Percentiles rank a stretch among this genome's conserved stretches.
Conservation (phyloP, 2,888 invertebrate genomes). For the Pseudoips prasinana region DNA sequence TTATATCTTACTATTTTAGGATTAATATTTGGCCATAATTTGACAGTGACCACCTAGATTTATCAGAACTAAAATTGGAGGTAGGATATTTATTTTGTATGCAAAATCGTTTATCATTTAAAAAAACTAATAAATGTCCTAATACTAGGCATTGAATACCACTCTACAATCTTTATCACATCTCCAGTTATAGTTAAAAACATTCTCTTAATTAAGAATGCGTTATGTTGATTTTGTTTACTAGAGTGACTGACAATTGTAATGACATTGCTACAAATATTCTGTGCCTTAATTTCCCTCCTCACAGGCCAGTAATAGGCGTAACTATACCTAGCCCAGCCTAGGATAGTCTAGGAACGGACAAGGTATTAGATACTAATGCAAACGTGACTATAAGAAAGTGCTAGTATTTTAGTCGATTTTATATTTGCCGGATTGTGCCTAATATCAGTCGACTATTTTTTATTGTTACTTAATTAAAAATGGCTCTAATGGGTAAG, state of each 20-base stretch:
- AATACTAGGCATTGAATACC: too few relatives aligned
- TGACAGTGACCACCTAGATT: slow-evolving; percentile 39
- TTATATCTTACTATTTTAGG: slow-evolving; percentile 38
- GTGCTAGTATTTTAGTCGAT: slow-evolving; percentile 15
- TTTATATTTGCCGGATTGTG: slow-evolving; percentile 21
- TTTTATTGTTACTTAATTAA: slow-evolving; percentile 16
- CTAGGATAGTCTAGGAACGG: too few relatives aligned
- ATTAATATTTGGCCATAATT: slow-evolving; percentile 44
- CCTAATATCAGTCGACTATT: slow-evolving; percentile 24
- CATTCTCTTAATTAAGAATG: slow-evolving; percentile 32
- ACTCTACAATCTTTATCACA: not conserved
- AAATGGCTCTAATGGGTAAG: too few relatives aligned
- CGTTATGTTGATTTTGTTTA: slow-evolving; percentile 39
- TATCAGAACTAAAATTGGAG: slow-evolving; percentile 15
- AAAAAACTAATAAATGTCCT: too few relatives aligned
- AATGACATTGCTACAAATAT: slow-evolving; percentile 46
- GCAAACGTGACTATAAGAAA: too few relatives aligned
- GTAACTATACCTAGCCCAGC: slow-evolving; percentile 2
- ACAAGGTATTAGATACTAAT: too few relatives aligned
- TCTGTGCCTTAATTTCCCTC: slow-evolving; percentile 28
- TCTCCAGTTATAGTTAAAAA: slow-evolving; percentile 20
- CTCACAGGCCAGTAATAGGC: slow-evolving; percentile 7
- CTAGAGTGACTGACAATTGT: slow-evolving; percentile 42
- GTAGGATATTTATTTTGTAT: slow-evolving; percentile 6
- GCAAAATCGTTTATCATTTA: too few relatives aligned